phyloP scores from a whole-genome alignment of 2,888 invertebrate genomes.

The Eulithis testata region DNA sequence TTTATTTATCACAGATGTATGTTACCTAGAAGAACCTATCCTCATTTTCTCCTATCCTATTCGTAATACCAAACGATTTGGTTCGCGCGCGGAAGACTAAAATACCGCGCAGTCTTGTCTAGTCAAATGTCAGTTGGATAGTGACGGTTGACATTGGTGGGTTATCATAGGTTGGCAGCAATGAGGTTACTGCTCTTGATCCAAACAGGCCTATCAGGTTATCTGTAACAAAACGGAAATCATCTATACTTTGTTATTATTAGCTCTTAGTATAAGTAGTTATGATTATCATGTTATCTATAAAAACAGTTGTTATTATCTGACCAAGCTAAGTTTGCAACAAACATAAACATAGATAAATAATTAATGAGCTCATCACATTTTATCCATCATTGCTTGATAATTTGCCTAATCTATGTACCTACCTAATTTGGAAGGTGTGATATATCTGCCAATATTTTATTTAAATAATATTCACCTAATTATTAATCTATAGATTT shows the following conservation, averaged over 20 bases:
- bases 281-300: too few species aligned
- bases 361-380: too few species aligned
- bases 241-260: conserved; percentile 5
- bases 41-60: conserved; percentile 46
- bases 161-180: conserved; percentile 41
- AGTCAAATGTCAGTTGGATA: conserved; percentile 32
- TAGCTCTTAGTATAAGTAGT: too few species aligned
- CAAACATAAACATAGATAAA: too few species aligned
- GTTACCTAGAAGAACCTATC: conserved; percentile 65
- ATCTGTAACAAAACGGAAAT: conserved; percentile 68
- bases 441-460: too few species aligned
- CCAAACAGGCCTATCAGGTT: conserved; percentile 49
- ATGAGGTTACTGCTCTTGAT: conserved; percentile 44
- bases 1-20: conserved; percentile 46
- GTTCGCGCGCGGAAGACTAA: conserved; percentile 6
- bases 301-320: too few species aligned
- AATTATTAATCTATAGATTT: too few species aligned
- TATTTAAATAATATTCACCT: too few species aligned
- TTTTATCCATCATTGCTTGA: too few species aligned
- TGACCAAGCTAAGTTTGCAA: too few species aligned
- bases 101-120: conserved; percentile 15
- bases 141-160: conserved; percentile 51
- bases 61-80: background rate
- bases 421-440: too few species aligned
- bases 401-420: too few species aligned